phyloP scores from a whole-genome alignment of 1,140 invertebrate species.

The Drosophila gunungcola region DNA sequence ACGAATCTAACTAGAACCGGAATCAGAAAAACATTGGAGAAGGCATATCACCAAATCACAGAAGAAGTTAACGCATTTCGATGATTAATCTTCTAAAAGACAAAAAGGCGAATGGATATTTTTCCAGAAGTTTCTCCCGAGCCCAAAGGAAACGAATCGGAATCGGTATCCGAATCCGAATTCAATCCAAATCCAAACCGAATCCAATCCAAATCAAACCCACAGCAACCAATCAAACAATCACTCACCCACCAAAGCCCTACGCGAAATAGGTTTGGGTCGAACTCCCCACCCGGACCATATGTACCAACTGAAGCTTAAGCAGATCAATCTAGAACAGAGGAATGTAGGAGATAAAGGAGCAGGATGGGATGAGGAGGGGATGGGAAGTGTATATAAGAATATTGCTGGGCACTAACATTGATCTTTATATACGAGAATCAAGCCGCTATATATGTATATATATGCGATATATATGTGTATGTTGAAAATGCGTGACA shows the following conservation, averaged over 20 bases:
- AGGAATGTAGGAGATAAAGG: conserved; percentile 15
- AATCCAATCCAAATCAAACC: conserved; percentile 12
- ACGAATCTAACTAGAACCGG: conserved; percentile 25
- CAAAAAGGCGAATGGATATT: conserved; percentile 6
- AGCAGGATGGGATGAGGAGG: conserved; percentile 20
- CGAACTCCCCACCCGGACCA: conserved; percentile 40
- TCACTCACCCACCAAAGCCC: conserved; percentile 40
- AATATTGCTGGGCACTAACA: conserved; percentile 66
- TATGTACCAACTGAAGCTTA: conserved; percentile 19
- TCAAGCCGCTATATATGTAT: conserved; percentile 35
- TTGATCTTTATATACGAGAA: conserved; percentile 41
- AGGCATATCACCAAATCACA: conserved; percentile 31
- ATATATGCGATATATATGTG: conserved; percentile 48
- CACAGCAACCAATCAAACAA: conserved; percentile 37
- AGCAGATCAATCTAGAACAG: conserved; percentile 10
- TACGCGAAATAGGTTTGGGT: conserved; percentile 39
- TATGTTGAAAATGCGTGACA: conserved; percentile 52
- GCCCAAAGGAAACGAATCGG: not conserved
- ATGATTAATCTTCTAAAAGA: conserved; percentile 1
- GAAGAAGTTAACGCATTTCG: conserved; percentile 5
- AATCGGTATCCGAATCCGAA: not conserved
- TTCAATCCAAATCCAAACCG: not conserved
- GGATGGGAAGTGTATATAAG: conserved; percentile 65
- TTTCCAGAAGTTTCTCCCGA: conserved; percentile 7
- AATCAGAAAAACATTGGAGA: conserved; percentile 16